Evolutionary conservation across 2,113 vertebrate genomes (phyloP), one percentile per base, ranked within the genome.

Genomic region (Psilopogon haemacephalus): DNA sequence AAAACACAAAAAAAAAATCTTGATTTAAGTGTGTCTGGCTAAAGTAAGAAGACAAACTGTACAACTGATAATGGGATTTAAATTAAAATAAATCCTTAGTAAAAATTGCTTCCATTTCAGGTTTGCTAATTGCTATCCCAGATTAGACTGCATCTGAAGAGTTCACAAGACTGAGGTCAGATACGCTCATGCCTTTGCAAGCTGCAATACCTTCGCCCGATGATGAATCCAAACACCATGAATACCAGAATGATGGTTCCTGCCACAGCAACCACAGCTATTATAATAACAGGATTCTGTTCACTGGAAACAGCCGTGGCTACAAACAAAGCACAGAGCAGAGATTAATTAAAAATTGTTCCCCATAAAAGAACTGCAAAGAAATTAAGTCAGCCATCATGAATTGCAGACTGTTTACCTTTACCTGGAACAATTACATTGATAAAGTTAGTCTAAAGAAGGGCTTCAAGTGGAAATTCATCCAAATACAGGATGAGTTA

Each of bases 201-300:
- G 96, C 92, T 97, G 89, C 96, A 97, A 37, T 99, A 99, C 99
- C 99, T 99, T 98, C 99, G 98, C 97, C 99, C 99, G 13, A 99
- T 99, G 98, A 99, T 99, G 98, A 99, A 99, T 96, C 99, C 99
- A 86, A 99, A 99, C 88, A 99, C 99, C 99, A 99, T 99, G 97
- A 99, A 99, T 70, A 99, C 99, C 97, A 99, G 97, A 97, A 99
- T 99, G 97, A 99, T 99, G 96, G 99, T 99, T 94, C 99, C 99
- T 70, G 99, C 99, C 85, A 99, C 99, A 26, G 99, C 99, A 86
- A 99, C 99, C 96, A 99, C 99, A 23, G 99, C 99, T 63, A 99
- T 99, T 94, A 99, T 99, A 97, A 99, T 99, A 88, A 99, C 99
- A 58, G 99, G 99, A 95, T 99, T 99, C 98, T 99, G 99, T 94